phyloP scores from a whole-genome alignment of 2,797 vertebrate species.

The Brotula barbata region DNA sequence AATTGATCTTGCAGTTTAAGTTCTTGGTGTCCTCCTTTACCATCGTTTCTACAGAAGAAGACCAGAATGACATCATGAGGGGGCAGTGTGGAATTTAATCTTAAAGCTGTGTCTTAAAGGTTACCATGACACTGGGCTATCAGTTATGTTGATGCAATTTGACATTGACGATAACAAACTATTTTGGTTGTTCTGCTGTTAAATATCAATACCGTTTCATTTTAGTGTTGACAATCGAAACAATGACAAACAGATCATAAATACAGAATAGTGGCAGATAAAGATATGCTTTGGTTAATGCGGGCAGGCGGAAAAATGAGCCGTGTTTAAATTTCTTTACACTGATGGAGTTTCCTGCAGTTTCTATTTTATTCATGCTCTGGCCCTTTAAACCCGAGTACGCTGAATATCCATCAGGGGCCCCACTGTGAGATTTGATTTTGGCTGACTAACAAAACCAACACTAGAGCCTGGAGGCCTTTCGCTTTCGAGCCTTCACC shows the following conservation, averaged over 20 bases:
- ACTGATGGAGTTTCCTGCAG: background rate
- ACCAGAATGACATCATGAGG: background rate
- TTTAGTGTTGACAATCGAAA: background rate
- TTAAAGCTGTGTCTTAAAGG: conserved; percentile 1
- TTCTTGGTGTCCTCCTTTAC: no score
- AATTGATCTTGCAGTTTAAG: no score
- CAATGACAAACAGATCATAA: no score
- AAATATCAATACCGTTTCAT: background rate
- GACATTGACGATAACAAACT: background rate
- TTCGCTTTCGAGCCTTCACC: no score
- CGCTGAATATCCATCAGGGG: background rate
- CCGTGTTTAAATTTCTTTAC: background rate
- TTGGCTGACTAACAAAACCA: background rate
- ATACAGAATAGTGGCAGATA: no score
- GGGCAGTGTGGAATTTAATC: background rate
- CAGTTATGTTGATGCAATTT: background rate
- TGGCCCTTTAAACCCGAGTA: background rate
- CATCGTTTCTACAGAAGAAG: background rate
- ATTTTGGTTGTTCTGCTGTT: background rate
- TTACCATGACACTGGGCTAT: conserved; percentile 10
- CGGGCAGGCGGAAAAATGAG: background rate
- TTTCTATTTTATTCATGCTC: background rate
- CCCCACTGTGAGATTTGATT: background rate
- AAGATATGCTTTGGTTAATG: background rate
- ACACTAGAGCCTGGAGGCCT: no score